Percentiles rank a stretch among this genome's conserved stretches.
These are phyloP conservation scores for Philhelius pedissequus DNA, from an alignment of 2,888 invertebrate species.

Conservation along the genomic window DNA sequence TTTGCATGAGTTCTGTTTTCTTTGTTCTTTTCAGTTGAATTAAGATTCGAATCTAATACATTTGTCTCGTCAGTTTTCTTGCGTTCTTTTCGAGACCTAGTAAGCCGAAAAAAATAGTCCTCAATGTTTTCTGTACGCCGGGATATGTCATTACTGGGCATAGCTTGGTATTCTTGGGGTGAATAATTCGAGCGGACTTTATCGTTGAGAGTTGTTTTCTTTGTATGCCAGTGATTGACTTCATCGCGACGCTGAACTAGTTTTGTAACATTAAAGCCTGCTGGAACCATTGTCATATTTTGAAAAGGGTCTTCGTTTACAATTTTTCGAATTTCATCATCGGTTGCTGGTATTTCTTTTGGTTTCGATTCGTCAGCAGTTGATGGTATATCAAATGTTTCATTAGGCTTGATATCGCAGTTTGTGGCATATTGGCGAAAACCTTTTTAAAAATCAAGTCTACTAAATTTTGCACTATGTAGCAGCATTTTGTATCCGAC, in stretches of 20 bases:
- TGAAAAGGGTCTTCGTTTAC: slow-evolving; percentile 39
- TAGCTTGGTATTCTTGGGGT: neutral
- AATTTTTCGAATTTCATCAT: slow-evolving; percentile 19
- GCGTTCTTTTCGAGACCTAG: slow-evolving; percentile 54
- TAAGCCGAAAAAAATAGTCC: slow-evolving; percentile 66
- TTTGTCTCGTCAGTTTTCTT: slow-evolving; percentile 37
- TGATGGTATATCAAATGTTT: neutral
- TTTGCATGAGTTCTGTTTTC: neutral
- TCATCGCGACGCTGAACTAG: slow-evolving; percentile 69
- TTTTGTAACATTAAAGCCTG: slow-evolving; percentile 71
- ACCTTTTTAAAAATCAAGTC: slow-evolving; percentile 10
- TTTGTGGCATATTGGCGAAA: slow-evolving; percentile 3
- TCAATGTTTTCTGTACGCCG: slow-evolving; percentile 41
- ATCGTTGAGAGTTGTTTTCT: slow-evolving; percentile 70
- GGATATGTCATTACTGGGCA: neutral
- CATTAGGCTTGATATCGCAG: neutral
- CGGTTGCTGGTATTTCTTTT: neutral
- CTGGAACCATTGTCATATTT: slow-evolving; percentile 70
- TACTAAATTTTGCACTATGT: slow-evolving; percentile 1
- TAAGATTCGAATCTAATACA: neutral
- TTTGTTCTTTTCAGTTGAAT: neutral
- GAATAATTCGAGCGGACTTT: slow-evolving; percentile 17
- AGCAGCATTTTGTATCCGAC: slow-evolving; percentile 19
- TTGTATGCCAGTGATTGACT: slow-evolving; percentile 72
- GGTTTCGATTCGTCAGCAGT: neutral